Evolutionary conservation across 2,113 vertebrate genomes (phyloP).

Genomic region (Dipodomys spectabilis): DNA sequence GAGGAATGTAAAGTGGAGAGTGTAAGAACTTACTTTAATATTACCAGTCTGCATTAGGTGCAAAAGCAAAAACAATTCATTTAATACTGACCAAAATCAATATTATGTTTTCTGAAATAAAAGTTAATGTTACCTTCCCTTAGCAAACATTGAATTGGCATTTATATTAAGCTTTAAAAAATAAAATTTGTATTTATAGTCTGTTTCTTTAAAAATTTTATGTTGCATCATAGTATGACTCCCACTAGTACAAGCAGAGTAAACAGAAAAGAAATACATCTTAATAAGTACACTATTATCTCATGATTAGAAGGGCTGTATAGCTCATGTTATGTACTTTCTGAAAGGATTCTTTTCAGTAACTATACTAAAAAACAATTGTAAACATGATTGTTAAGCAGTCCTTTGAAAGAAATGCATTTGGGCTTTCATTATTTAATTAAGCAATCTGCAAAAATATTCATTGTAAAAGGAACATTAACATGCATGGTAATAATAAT

Average conservation of each 20-base stretch:
- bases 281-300: not conserved
- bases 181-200: not conserved
- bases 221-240: not conserved
- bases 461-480: not conserved
- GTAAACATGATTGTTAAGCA: not conserved
- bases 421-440: not conserved
- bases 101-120: slow-evolving; percentile 41
- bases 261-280: not conserved
- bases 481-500: not conserved
- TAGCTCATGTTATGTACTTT: not conserved
- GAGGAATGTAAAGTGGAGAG: not conserved
- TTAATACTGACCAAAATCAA: not conserved
- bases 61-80: not conserved
- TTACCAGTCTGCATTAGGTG: not conserved
- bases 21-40: not conserved
- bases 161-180: not conserved
- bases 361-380: not conserved
- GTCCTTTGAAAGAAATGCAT: not conserved
- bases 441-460: not conserved
- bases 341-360: slow-evolving; percentile 16
- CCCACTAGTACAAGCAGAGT: not conserved
- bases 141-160: not conserved
- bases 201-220: not conserved
- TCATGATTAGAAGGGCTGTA: not conserved
- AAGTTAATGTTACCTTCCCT: not conserved